phyloP scores from a whole-genome alignment of 2,797 vertebrate genomes.

The Esox lucius region DNA sequence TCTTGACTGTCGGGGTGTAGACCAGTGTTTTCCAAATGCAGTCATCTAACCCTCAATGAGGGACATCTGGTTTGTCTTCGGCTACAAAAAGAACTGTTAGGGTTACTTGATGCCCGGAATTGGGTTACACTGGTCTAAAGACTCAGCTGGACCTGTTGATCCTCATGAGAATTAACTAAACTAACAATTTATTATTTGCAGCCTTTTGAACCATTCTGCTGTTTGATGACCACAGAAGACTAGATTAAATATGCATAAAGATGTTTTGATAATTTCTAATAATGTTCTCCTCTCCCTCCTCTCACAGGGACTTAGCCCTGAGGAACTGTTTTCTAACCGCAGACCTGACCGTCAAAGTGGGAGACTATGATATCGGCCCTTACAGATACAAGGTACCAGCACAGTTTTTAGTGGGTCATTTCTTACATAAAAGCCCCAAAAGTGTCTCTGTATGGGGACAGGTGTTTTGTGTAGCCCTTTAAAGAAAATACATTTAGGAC shows the following conservation, averaged over 20 bases:
- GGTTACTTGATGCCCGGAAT: too few species aligned
- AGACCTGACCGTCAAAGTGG: conserved; percentile 95
- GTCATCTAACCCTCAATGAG: too few species aligned
- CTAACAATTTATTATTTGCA: neutral
- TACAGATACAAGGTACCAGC: conserved; percentile 89
- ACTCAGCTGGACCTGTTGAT: neutral
- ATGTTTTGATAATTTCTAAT: neutral
- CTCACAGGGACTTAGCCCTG: conserved; percentile 88
- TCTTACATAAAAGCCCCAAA: neutral
- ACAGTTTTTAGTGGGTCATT: neutral
- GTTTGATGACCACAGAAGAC: neutral
- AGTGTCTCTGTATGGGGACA: conserved; percentile 33
- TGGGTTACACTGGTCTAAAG: neutral
- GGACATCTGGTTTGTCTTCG: too few species aligned
- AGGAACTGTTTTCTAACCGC: conserved; percentile 95
- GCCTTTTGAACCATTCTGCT: neutral
- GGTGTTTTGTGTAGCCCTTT: neutral
- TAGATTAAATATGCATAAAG: neutral
- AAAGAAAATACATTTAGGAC: neutral
- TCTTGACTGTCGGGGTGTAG: neutral
- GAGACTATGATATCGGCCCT: conserved; percentile 93
- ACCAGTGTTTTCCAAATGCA: too few species aligned
- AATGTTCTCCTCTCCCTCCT: neutral
- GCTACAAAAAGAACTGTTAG: too few species aligned
- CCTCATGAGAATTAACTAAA: neutral